Base-by-base conservation (phyloP, 2,797 vertebrate genomes). In the Acipenser ruthenus region DNA sequence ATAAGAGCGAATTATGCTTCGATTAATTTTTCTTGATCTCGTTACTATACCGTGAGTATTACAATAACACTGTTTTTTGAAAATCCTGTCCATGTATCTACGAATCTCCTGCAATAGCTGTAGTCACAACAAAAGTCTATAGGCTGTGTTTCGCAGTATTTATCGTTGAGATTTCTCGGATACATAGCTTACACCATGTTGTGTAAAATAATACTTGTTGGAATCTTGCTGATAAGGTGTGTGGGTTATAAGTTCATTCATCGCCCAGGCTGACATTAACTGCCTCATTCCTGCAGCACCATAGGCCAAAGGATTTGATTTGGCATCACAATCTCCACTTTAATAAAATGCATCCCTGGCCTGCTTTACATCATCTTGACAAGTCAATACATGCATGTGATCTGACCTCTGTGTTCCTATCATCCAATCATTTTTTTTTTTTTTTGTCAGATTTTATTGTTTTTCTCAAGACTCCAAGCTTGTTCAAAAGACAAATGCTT, bases 151-250 rank as follows among this genome's bases (percentile, higher is more conserved):
- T 81, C 65, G 69, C 71, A 78, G 77, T 80, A 80, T 73, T 81
- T 84, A 82, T 82, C 75, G 13, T 72, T 68, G 68, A 63, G 78
- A 79, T 84, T 74, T 77, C 65, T 47, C 60, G 63, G 86, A 83
- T 84, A 85, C 81, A 79, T 76, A 60, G 70, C 74, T 75, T 70
- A 72, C 69, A 75, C 72, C 72, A 78, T 78, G 84, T 75, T 78
- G 70, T 78, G 12, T 70, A 75, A 79, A 82, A 83, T 83, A 80
- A 86, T 81, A 77, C 70, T 72, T 61, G 67, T 10, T 50, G 67
- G 8, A 68, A 67, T 73, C 64, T 76, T 68, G 59, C 18, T 59
- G 80, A 82, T 84, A 86, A 83, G 53, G 66, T 67, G 58, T 63
- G 75, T 70, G 66, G 73, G 76, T 80, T 79, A 77, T 77, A 81